A percentile compares a stretch with the other conserved stretches of the same genome.
These are phyloP conservation scores for Anastrepha obliqua DNA, from an alignment of 1,140 invertebrate species.

Conservation along the genomic window DNA sequence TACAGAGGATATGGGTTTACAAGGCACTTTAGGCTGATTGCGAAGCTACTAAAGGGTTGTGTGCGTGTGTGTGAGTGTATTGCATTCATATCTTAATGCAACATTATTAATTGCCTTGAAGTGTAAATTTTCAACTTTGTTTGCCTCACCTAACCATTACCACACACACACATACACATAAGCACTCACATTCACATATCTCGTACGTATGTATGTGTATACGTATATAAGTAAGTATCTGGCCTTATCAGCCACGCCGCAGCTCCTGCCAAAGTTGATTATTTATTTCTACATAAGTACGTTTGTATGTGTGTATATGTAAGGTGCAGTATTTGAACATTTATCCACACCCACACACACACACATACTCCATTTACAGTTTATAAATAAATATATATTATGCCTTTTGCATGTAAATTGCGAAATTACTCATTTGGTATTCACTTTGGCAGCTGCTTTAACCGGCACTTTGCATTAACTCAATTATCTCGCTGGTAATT, in stretches of 20 bases:
- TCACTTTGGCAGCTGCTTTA: constrained; percentile 51
- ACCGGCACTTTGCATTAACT: constrained; percentile 51
- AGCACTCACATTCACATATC: not conserved
- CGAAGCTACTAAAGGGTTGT: constrained; percentile 7
- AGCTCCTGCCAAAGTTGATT: constrained; percentile 30
- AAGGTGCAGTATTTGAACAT: constrained; percentile 18
- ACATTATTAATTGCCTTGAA: constrained; percentile 73
- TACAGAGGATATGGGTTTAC: not conserved
- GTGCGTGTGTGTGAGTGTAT: constrained; percentile 59
- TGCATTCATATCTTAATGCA: constrained; percentile 70
- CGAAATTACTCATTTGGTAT: constrained; percentile 50
- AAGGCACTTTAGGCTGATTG: constrained; percentile 41
- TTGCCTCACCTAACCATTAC: constrained; percentile 12
- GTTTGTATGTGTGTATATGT: not conserved
- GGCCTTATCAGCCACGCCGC: not conserved
- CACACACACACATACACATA: not conserved
- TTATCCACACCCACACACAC: not conserved
- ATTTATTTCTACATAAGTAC: constrained; percentile 1
- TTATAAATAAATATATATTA: not conserved
- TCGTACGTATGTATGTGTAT: no score
- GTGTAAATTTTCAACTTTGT: constrained; percentile 60
- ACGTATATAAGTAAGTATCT: not conserved
- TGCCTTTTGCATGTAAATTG: constrained; percentile 13
- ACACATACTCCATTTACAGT: not conserved
- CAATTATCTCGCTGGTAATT: constrained; percentile 52